Conservation (phyloP, 2,888 invertebrate species). For the Myathropa florea region DNA sequence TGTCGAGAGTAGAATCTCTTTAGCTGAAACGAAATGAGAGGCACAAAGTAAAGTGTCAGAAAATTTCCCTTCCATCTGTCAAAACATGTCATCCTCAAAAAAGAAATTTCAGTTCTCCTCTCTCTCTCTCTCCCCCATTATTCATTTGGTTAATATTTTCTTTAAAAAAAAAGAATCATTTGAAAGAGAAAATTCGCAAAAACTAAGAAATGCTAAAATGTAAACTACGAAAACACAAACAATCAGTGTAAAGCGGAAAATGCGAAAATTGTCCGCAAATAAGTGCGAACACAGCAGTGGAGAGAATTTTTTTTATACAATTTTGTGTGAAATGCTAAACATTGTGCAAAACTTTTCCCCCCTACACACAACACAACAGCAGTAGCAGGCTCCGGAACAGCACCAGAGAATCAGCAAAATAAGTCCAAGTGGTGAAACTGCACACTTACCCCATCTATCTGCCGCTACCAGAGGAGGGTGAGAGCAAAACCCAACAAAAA, state of each 20-base stretch:
- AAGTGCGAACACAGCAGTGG: slow-evolving; percentile 8
- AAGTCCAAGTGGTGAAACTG: slow-evolving; percentile 9
- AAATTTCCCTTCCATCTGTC: slow-evolving; percentile 68
- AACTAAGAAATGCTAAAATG: slow-evolving; percentile 42
- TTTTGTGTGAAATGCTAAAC: slow-evolving; percentile 66
- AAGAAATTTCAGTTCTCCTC: slow-evolving; percentile 61
- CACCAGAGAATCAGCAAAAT: slow-evolving; percentile 12
- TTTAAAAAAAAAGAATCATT: slow-evolving; percentile 54
- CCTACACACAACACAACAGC: slow-evolving; percentile 37
- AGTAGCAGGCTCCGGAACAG: slow-evolving; percentile 13
- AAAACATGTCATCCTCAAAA: slow-evolving; percentile 70
- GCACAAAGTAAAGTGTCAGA: slow-evolving; percentile 57
- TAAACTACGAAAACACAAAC: slow-evolving; percentile 39
- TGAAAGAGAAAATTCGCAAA: slow-evolving; percentile 52
- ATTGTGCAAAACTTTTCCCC: slow-evolving; percentile 67
- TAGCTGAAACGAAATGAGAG: slow-evolving; percentile 47
- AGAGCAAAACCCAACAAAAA: slow-evolving; percentile 44
- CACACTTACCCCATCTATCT: slow-evolving; percentile 16
- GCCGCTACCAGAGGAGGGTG: slow-evolving; percentile 28
- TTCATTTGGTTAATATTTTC: slow-evolving; percentile 71
- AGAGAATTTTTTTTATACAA: slow-evolving; percentile 31
- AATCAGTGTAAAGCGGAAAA: slow-evolving; percentile 45
- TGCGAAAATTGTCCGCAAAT: slow-evolving; percentile 20
- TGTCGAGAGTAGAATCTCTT: background rate
- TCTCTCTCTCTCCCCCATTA: slow-evolving; percentile 65